Evolutionary conservation across 2,797 vertebrate species (phyloP).

Genomic region (Cygnus olor): DNA sequence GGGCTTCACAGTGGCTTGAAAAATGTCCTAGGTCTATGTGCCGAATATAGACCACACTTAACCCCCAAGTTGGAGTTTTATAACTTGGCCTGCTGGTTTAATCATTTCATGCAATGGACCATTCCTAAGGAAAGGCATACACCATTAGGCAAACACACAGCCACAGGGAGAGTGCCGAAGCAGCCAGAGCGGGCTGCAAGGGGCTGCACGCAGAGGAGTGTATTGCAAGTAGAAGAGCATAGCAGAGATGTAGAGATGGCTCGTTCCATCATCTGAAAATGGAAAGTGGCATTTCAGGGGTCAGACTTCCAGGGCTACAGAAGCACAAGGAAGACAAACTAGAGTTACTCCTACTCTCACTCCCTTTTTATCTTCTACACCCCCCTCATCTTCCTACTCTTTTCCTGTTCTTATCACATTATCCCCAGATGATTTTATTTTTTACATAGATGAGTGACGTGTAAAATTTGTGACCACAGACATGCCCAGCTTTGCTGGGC

Average conservation of each 20-base stretch:
- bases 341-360: background rate
- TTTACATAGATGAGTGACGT: background rate
- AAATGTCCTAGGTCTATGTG: background rate
- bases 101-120: background rate
- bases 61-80: background rate
- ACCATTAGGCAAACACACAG: background rate
- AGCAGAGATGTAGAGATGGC: background rate
- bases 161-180: background rate
- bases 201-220: background rate
- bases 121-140: background rate
- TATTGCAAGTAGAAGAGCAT: background rate
- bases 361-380: background rate
- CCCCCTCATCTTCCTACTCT: background rate
- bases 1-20: constrained; percentile 34
- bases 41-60: constrained; percentile 13
- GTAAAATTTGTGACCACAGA: background rate
- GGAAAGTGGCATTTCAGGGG: background rate
- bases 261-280: background rate
- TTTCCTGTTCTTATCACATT: background rate
- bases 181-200: background rate
- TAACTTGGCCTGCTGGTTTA: background rate
- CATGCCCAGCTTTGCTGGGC: background rate
- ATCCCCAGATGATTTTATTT: background rate
- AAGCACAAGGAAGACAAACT: background rate
- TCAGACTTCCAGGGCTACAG: background rate